Percentiles rank a stretch among this genome's conserved stretches.
Conservation (phyloP, 2,888 invertebrate genomes). For the Plagiodera versicolora region DNA sequence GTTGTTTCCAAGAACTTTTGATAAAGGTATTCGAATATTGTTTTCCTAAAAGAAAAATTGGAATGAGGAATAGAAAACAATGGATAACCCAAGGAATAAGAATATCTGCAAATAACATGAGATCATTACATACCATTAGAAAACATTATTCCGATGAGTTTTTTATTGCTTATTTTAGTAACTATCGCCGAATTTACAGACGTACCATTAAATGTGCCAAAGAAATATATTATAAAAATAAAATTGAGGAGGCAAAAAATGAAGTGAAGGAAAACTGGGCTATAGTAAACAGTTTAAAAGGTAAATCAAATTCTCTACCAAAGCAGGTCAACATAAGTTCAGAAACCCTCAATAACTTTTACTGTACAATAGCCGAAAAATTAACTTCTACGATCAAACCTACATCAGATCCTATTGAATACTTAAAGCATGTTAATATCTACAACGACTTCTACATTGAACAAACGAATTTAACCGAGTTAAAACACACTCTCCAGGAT, state of each 20-base stretch:
- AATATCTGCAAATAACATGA: conserved; percentile 1
- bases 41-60: neutral
- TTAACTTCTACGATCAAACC: neutral
- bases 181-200: neutral
- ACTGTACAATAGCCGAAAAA: neutral
- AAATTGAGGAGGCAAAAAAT: neutral
- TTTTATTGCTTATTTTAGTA: neutral
- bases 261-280: neutral
- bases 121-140: neutral
- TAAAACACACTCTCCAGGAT: neutral
- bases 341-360: neutral
- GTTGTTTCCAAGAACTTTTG: neutral
- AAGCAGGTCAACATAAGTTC: neutral
- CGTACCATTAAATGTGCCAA: neutral
- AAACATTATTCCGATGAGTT: neutral
- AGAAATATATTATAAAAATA: neutral
- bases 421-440: neutral
- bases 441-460: neutral
- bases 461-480: neutral
- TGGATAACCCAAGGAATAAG: neutral
- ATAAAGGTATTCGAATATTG: neutral
- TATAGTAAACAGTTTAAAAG: neutral
- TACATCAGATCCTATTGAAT: neutral
- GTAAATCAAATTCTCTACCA: neutral
- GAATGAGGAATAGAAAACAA: neutral